These are phyloP conservation scores for Uloborus diversus DNA, from an alignment of 1,140 invertebrate species.

Conservation along the genomic window DNA sequence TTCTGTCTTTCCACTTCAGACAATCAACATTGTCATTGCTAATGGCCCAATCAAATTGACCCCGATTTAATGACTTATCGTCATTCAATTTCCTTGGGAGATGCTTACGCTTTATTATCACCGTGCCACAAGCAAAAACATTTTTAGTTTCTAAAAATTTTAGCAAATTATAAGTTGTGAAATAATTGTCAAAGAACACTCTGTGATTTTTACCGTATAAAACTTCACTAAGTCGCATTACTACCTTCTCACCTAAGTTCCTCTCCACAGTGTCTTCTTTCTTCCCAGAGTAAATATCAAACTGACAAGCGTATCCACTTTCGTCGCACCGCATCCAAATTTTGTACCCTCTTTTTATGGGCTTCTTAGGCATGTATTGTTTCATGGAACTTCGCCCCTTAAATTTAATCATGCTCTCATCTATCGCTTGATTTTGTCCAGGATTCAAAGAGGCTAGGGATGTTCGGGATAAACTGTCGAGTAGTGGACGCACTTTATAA, in stretches of 20 bases:
- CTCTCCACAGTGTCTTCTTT: background rate
- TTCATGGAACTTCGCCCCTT: background rate
- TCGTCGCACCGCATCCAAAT: conserved; percentile 5
- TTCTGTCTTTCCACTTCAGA: conserved; percentile 32
- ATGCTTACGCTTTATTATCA: background rate
- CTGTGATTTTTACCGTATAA: background rate
- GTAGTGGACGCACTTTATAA: background rate
- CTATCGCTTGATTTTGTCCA: background rate
- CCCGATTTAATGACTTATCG: background rate
- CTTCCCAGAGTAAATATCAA: conserved; percentile 3
- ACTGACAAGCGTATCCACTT: conserved; percentile 8
- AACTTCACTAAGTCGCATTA: background rate
- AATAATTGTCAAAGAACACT: background rate
- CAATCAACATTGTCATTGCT: conserved; percentile 1
- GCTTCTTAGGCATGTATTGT: conserved; percentile 30
- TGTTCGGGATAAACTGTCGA: background rate
- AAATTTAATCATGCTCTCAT: conserved; percentile 9
- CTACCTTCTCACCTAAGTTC: background rate
- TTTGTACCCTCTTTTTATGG: background rate
- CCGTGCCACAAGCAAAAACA: background rate
- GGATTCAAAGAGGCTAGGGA: background rate
- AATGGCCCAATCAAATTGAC: conserved; percentile 8
- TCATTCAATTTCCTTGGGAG: background rate
- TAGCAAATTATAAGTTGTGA: background rate
- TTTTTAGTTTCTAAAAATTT: conserved; percentile 4